Conservation (phyloP, 2,888 invertebrate species). For the Lithophane semibrunnea region DNA sequence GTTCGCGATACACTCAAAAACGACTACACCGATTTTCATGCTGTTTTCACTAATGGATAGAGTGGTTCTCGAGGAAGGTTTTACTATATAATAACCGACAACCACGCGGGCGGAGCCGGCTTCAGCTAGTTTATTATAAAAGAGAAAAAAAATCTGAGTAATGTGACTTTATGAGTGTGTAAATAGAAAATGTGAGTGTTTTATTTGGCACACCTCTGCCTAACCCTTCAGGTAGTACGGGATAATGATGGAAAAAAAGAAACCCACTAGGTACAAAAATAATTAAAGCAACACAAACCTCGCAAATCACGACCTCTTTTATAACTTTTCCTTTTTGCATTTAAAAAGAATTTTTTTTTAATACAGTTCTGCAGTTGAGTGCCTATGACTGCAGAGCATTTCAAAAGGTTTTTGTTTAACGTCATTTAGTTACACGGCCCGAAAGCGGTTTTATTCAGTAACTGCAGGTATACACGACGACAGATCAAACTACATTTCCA, state of each 20-base stretch:
- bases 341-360: constrained; percentile 48
- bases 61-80: no score
- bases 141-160: no score
- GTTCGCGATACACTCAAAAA: no score
- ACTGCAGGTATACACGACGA: neutral
- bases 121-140: no score
- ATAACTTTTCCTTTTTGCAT: constrained; percentile 6
- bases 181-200: neutral
- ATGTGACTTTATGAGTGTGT: neutral
- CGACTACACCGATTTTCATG: no score
- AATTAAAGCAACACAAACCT: constrained; percentile 23
- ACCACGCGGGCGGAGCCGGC: no score
- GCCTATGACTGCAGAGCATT: constrained; percentile 41
- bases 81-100: no score
- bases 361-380: constrained; percentile 46
- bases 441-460: constrained; percentile 33
- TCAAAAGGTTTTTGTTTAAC: constrained; percentile 58
- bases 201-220: neutral
- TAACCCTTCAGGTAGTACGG: neutral
- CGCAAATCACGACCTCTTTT: constrained; percentile 23
- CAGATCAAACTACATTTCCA: no score
- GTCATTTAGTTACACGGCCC: constrained; percentile 47
- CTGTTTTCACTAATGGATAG: no score
- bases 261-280: neutral
- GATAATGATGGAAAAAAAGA: neutral